Percentiles rank a stretch among this genome's conserved stretches.
These are phyloP conservation scores for Macaria liturata DNA, from an alignment of 2,888 invertebrate species.

Conservation along the genomic window DNA sequence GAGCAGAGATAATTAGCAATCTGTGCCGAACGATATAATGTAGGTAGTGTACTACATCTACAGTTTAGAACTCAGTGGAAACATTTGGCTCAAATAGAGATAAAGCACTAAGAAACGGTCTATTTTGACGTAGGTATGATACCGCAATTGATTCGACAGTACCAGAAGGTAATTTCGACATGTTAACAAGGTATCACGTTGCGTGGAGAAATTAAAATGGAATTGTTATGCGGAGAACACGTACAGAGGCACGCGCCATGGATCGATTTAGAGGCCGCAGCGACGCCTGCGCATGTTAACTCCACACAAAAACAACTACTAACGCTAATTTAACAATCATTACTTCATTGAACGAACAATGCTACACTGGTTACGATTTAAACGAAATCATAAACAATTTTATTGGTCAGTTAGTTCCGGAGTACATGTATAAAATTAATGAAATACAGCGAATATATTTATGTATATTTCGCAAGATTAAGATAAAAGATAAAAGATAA, in stretches of 20 bases:
- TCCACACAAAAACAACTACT: constrained; percentile 34
- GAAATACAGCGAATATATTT: no score
- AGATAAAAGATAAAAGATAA: no score
- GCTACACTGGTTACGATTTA: constrained; percentile 7
- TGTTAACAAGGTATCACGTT: constrained; percentile 42
- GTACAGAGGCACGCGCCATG: constrained; percentile 64
- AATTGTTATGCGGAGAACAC: constrained; percentile 65
- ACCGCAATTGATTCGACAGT: background rate
- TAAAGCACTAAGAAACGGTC: no score
- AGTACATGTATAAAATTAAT: no score
- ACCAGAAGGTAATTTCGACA: constrained; percentile 28
- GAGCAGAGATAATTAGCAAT: constrained; percentile 7
- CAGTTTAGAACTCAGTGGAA: no score
- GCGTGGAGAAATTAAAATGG: constrained; percentile 43
- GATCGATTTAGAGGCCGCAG: constrained; percentile 49
- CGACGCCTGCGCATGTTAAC: constrained; percentile 45
- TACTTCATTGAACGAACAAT: constrained; percentile 21
- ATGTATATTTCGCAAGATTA: background rate
- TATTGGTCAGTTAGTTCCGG: constrained; percentile 1
- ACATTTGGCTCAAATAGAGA: no score
- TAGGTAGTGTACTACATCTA: no score
- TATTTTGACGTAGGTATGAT: no score
- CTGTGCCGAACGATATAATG: background rate
- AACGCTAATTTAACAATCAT: constrained; percentile 20
- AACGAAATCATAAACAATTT: constrained; percentile 9